These are phyloP conservation scores for Daptonema setosum DNA, from an alignment of 2,888 invertebrate genomes.

Conservation along the genomic window DNA sequence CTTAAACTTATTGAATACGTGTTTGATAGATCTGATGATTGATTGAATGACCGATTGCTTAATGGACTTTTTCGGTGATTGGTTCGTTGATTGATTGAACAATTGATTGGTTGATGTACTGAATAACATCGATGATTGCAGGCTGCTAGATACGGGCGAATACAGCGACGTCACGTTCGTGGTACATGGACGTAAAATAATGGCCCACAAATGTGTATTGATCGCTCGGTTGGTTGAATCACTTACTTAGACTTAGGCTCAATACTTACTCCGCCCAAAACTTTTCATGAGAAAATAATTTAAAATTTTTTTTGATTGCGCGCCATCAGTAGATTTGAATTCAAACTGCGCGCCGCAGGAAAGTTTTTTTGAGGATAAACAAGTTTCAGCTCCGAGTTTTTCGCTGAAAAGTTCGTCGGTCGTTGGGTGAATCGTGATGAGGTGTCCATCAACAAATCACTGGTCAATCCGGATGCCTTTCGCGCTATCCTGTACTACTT, in stretches of 20 bases:
- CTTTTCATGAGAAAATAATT: conserved; percentile 10
- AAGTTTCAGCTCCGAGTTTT: conserved; percentile 25
- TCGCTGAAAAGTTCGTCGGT: conserved; percentile 28
- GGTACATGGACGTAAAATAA: conserved; percentile 28
- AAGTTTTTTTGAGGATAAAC: no score
- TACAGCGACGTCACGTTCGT: conserved; percentile 31
- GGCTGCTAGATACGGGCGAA: conserved; percentile 18
- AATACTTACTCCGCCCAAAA: background rate
- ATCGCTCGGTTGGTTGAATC: conserved; percentile 20
- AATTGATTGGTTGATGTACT: no score
- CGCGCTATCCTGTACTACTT: conserved; percentile 30
- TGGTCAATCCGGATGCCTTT: conserved; percentile 28
- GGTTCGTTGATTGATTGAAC: no score
- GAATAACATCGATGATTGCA: no score
- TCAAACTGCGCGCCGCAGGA: no score
- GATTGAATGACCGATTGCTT: no score
- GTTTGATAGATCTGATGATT: no score
- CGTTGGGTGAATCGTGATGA: conserved; percentile 29
- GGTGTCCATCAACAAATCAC: conserved; percentile 26
- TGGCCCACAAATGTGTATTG: conserved; percentile 32
- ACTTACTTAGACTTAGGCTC: background rate
- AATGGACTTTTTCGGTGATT: no score
- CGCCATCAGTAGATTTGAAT: no score
- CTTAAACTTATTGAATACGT: no score
- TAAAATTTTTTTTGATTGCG: no score